Evolutionary conservation across 1,140 invertebrate genomes (phyloP).

Genomic region (Tyrophagus putrescentiae): DNA sequence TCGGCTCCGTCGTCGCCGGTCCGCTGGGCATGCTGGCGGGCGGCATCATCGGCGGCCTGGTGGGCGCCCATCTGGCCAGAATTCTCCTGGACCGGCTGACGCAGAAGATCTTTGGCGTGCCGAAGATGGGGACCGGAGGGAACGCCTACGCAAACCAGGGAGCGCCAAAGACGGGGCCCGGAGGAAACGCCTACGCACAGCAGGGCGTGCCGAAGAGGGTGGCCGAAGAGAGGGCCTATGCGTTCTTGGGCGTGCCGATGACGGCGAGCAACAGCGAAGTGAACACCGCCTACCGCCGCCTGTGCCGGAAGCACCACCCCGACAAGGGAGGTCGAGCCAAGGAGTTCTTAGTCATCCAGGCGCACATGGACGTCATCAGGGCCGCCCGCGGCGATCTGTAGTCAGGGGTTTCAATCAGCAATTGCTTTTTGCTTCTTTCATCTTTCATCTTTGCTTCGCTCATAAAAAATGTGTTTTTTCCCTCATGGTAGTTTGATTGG

Average conservation of each 20-base stretch:
- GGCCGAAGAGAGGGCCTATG: slow-evolving; percentile 1
- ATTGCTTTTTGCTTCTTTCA: too few relatives aligned
- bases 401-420: too few relatives aligned
- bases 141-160: too few relatives aligned
- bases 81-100: not conserved
- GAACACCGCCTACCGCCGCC: not conserved
- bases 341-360: not conserved
- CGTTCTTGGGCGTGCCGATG: not conserved
- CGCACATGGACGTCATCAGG: not conserved
- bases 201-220: not conserved
- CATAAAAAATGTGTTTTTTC: too few relatives aligned
- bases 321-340: slow-evolving; percentile 1
- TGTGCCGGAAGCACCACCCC: not conserved
- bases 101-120: not conserved
- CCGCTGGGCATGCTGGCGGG: not conserved
- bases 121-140: too few relatives aligned
- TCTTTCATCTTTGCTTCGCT: too few relatives aligned
- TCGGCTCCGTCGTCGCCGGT: not conserved
- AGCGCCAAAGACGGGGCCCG: too few relatives aligned
- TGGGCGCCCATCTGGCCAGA: not conserved
- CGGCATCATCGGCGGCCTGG: not conserved
- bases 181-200: too few relatives aligned
- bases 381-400: not conserved
- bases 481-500: too few relatives aligned
- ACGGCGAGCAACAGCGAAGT: slow-evolving; percentile 1